Evolutionary conservation across 2,888 invertebrate genomes (phyloP), one percentile per base, ranked within the genome.

Genomic region (Clostera curtula): DNA sequence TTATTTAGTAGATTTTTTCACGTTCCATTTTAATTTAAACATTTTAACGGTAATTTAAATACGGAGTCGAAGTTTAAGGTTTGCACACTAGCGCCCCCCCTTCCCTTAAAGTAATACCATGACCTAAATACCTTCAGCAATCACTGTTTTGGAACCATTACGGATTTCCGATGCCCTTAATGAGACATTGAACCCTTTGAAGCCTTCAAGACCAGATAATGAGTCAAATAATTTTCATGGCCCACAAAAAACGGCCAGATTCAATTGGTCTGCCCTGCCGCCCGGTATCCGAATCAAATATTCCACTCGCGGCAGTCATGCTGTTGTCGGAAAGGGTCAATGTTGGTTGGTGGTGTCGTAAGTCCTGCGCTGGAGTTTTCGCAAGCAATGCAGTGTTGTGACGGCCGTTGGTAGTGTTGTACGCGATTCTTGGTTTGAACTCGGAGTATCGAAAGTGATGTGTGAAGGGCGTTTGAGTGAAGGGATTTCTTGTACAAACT

Each of bases 351-450:
- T 34, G 31, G 38, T 39, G 37, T 27, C 28, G 35, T n/a, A n/a
- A n/a, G n/a, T 40, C 41, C 44, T 56, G 49, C 62, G 55, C 31
- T 8, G 25, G 55, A 55, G 59, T 60, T 50, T 48, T 46, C 41
- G 53, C 49, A 47, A 52, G 38, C 27, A 34, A 28, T 42, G 49
- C 48, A 57, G 52, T 58, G 49, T 46, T 53, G 43, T 33, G 35
- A 36, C 22, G 43, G 36, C 30, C 36, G 38, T 35, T 44, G 48
- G 25, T 29, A 41, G 31, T 31, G 36, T 33, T 20, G 36, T 42
- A 56, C 63, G 58, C 40, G 28, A 12, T 14, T 29, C 40, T 34
- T 22, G 15, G 22, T 27, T 31, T 34, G 16, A 18, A 28, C 29
- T 22, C 19, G 23, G 19, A 24, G 31, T 45, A 34, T 36, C 29